Evolutionary conservation across 2,888 invertebrate species (phyloP), one percentile per base, ranked within the genome.

Genomic region (Anthoptus insignis): DNA sequence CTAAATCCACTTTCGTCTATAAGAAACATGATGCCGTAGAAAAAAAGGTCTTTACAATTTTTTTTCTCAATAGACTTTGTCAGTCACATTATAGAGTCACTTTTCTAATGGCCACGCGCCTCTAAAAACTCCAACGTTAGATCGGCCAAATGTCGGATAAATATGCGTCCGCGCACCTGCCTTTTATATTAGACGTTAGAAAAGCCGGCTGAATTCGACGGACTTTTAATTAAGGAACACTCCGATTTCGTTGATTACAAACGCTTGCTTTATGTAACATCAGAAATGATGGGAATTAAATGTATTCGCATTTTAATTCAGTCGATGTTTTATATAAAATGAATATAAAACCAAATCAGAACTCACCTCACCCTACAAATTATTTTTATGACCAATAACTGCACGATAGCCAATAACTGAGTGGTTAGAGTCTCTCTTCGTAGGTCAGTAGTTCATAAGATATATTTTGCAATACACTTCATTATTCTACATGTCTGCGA

Each of bases 151-250:
- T 82, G 82, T 75, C 76, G 75, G 72, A 79, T 82, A 81, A 80
- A 82, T 82, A 81, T 77, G 66, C 66, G 67, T 64, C 64, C 42
- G 64, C 78, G 75, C 87, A 88, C 88, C 88, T 88, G 88, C 81
- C 77, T 71, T 80, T 81, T 79, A 73, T 67, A 59, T 79, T 76
- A 74, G 75, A 76, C 73, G 76, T 81, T 82, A 82, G 76, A 73
- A 77, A 74, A 70, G 34, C 54, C 54, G 27, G 47, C 56, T 63
- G 54, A 11, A 52, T 63, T 56, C 24, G 49, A 56, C 24, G 32
- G 32, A 54, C 34, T 47, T 53, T 47, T 54, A 61, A 61, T 54
- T 45, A 61, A 34, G 54, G 47, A 16, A 37, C 54, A 19, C 53
- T 42, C 32, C 42, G 22, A 61, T 54, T 61, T 61, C 29, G 53